phyloP scores from a whole-genome alignment of 2,797 vertebrate species.

The Liparis tanakae region DNA sequence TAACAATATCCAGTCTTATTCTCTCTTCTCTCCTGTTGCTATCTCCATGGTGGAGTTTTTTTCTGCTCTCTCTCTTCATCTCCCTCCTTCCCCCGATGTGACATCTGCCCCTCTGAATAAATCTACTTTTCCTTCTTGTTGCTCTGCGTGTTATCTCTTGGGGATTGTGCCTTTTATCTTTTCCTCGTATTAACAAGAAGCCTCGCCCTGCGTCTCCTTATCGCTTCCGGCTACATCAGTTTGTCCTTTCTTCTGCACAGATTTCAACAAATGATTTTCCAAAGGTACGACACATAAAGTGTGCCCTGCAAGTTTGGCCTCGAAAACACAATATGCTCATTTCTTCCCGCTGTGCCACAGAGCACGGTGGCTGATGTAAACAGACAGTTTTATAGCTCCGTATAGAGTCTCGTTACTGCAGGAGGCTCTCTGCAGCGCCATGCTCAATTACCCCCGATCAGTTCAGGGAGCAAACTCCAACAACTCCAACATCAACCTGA shows the following conservation, averaged over 20 bases:
- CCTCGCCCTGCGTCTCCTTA: conserved; percentile 41
- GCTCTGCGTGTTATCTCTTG: conserved; percentile 55
- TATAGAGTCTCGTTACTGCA: conserved; percentile 61
- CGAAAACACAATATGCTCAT: conserved; percentile 35
- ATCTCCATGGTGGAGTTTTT: conserved; percentile 42
- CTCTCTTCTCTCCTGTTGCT: conserved; percentile 40
- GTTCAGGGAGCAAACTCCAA: conserved; percentile 50
- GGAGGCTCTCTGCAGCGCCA: conserved; percentile 35
- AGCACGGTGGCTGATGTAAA: conserved; percentile 61
- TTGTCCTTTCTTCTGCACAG: conserved; percentile 29
- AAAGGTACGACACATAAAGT: conserved; percentile 13
- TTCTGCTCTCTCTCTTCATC: conserved; percentile 25
- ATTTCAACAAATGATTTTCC: conserved; percentile 51
- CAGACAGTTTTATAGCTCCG: conserved; percentile 63
- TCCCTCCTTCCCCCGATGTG: conserved; percentile 34
- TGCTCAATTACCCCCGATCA: conserved; percentile 67
- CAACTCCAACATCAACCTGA: conserved; percentile 40
- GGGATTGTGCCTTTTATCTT: conserved; percentile 62
- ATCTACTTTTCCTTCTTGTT: conserved; percentile 59
- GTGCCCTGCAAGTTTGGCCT: conserved; percentile 29
- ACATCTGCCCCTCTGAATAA: conserved; percentile 63
- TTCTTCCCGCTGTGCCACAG: conserved; percentile 35
- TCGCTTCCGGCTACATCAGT: conserved; percentile 50
- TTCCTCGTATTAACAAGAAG: conserved; percentile 53
- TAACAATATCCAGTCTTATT: conserved; percentile 62